Percentiles rank a stretch among this genome's conserved stretches.
phyloP scores from a whole-genome alignment of 2,113 vertebrate genomes.

The Brevimyrus niger region DNA sequence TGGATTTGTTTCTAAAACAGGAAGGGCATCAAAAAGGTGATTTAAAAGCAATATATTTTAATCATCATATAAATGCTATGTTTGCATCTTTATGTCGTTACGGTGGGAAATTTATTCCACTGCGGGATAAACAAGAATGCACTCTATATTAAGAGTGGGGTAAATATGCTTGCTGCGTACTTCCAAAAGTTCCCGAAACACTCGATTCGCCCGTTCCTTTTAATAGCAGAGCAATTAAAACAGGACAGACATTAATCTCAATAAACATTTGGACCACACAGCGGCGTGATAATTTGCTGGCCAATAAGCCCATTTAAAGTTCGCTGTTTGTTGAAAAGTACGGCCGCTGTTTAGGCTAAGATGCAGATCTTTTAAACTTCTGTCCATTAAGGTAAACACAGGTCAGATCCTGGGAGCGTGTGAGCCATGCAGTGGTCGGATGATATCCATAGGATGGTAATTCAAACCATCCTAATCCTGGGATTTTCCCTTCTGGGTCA shows the following conservation, averaged over 20 bases:
- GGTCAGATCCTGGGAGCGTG: not conserved
- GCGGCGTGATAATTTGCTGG: not conserved
- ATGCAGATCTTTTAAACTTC: not conserved
- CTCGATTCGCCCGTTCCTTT: conserved; percentile 1
- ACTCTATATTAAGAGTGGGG: not conserved
- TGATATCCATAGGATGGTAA: not conserved
- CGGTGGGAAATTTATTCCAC: not conserved
- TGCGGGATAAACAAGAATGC: not conserved
- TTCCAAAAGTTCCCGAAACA: conserved; percentile 6
- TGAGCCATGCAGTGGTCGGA: not conserved
- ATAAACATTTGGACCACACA: not conserved
- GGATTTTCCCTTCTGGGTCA: conserved; percentile 7
- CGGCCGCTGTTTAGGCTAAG: not conserved
- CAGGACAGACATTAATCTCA: conserved; percentile 20
- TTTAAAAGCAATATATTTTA: not conserved
- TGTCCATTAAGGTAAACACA: not conserved
- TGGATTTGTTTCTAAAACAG: not conserved
- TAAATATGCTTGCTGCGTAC: not conserved
- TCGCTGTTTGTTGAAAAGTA: conserved; percentile 6
- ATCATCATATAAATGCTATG: not conserved
- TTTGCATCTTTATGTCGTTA: not conserved
- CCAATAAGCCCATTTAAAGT: conserved; percentile 12
- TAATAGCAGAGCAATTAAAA: conserved; percentile 18
- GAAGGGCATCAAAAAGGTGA: not conserved
- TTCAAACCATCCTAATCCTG: not conserved